Conservation (phyloP, 2,888 invertebrate species). For the Campoplex nolae region DNA sequence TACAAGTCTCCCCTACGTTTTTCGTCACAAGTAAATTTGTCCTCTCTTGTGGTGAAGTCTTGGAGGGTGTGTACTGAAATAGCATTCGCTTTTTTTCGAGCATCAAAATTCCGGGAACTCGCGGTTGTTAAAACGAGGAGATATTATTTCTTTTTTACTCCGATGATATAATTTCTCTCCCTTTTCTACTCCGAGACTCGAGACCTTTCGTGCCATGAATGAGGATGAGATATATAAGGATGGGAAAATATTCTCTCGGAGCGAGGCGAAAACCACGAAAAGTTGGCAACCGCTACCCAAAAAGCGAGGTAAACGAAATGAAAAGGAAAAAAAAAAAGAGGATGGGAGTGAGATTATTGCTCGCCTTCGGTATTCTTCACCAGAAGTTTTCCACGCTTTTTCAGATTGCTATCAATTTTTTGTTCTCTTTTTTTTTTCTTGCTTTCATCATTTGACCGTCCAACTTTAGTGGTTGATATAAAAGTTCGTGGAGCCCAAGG, state of each 20-base stretch:
- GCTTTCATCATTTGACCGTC: not conserved
- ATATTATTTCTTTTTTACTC: conserved; percentile 9
- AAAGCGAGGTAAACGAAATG: conserved; percentile 29
- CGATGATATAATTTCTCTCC: not conserved
- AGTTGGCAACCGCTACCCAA: conserved; percentile 37
- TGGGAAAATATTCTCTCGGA: conserved; percentile 55
- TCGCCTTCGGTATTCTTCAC: not conserved
- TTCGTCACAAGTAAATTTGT: not conserved
- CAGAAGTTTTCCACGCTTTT: conserved; percentile 1
- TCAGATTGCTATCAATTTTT: conserved; percentile 4
- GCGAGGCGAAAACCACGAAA: conserved; percentile 36
- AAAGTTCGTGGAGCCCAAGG: conserved; percentile 1
- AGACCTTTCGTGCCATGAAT: conserved; percentile 18
- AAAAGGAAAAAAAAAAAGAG: conserved; percentile 16
- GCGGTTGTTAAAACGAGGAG: not conserved
- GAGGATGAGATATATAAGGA: conserved; percentile 10
- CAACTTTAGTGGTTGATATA: not conserved
- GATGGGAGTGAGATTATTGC: conserved; percentile 2
- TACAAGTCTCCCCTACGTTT: not conserved
- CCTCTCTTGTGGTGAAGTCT: not conserved
- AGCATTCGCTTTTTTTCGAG: not conserved
- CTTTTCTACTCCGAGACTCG: not conserved
- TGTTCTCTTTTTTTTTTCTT: not conserved
- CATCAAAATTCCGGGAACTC: not conserved
- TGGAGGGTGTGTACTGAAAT: not conserved